Evolutionary conservation across 2,113 vertebrate genomes (phyloP).

Genomic region (Montifringilla adamsi): DNA sequence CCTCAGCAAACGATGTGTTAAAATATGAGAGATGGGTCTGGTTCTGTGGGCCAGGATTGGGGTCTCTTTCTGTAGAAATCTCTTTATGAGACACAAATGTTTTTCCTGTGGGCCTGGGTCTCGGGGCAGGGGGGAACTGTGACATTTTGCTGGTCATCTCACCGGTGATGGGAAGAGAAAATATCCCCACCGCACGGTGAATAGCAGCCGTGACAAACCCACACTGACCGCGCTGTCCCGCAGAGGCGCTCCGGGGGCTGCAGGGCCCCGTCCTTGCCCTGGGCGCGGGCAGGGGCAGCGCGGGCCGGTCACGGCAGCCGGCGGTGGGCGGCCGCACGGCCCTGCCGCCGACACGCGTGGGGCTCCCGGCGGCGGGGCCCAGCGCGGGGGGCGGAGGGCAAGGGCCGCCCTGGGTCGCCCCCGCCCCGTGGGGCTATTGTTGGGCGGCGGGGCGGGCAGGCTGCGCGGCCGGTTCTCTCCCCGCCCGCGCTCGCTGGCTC

Average conservation of each 20-base stretch:
- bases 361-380: background rate
- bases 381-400: background rate
- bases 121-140: background rate
- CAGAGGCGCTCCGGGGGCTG: background rate
- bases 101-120: background rate
- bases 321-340: background rate
- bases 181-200: background rate
- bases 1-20: background rate
- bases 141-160: background rate
- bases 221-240: fast-evolving
- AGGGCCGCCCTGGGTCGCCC: background rate
- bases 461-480: background rate
- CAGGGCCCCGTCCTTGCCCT: background rate
- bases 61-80: background rate
- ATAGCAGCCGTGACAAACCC: fast-evolving
- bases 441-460: background rate
- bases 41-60: background rate
- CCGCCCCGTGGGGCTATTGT: background rate
- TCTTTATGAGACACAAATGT: fast-evolving
- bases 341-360: background rate
- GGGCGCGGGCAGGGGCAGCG: background rate
- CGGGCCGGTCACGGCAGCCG: background rate
- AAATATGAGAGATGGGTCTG: background rate
- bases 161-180: fast-evolving
- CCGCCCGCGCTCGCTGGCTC: background rate